These are phyloP conservation scores for Myodes glareolus DNA, from an alignment of 2,113 vertebrate species.

Conservation along the genomic window DNA sequence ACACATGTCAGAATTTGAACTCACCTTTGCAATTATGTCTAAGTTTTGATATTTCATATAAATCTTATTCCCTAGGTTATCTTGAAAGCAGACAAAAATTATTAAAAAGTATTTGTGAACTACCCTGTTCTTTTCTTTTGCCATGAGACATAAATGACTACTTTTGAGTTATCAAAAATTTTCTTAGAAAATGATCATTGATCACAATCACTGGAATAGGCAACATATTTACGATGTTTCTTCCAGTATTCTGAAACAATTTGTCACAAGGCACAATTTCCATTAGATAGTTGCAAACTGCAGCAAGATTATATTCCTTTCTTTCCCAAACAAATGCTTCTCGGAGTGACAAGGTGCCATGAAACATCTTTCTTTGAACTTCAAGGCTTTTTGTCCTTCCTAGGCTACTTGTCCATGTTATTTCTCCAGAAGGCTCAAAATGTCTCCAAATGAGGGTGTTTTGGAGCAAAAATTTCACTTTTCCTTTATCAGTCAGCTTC, in stretches of 20 bases:
- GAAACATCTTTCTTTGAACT: not conserved
- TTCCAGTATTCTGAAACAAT: not conserved
- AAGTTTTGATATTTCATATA: not conserved
- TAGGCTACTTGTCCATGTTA: not conserved
- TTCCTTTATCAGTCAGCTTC: not conserved
- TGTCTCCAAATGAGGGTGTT: not conserved
- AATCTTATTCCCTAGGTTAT: not conserved
- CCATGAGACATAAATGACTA: not conserved
- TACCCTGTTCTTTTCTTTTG: not conserved
- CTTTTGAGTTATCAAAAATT: not conserved
- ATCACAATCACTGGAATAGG: rapidly evolving
- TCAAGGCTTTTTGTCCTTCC: not conserved
- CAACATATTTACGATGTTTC: not conserved
- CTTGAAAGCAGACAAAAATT: not conserved
- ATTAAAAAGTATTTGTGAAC: not conserved
- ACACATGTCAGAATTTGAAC: not conserved
- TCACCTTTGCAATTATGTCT: not conserved
- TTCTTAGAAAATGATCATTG: not conserved
- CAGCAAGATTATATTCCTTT: not conserved
- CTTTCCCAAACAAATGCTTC: not conserved
- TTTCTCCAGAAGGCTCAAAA: not conserved
- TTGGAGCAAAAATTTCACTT: not conserved
- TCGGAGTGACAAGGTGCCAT: not conserved
- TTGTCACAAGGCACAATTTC: not conserved
- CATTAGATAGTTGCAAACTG: not conserved